Evolutionary conservation across 2,113 vertebrate species (phyloP), one percentile per base, ranked within the genome.

Genomic region (Pavo muticus): DNA sequence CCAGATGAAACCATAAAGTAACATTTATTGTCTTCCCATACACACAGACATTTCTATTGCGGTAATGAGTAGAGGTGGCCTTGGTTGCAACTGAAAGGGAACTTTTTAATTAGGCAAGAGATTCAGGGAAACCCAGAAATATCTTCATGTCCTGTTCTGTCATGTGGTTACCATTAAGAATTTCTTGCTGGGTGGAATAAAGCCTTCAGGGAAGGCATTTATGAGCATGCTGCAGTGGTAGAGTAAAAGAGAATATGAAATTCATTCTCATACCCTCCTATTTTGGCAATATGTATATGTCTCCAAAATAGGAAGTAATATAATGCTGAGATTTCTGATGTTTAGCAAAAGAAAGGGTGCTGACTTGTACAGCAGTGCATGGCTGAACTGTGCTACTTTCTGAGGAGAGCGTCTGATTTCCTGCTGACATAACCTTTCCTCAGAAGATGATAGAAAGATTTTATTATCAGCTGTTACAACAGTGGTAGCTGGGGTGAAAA

Each of bases 1-100:
- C 13, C 21, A 42, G 1, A 1, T 50, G 71, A 65, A 71, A 52
- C 35, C 21, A 10, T 3, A 21, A 29, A 1, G 0, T 19, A 6
- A 17, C 3, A 10, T 20, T 48, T 37, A 19, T 21, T 3, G 5
- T 14, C 39, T 1, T 2, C 52, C 67, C 12, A 3, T 3, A 30
- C 6, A 1, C 23, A 15, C 29, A 37, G 4, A 8, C 1, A 2
- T 54, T 54, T 54, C 15, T 37, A 37, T 24, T 10, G 4, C 14
- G 18, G 39, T 9, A 15, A 23, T 37, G 29, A 40, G 45, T 67
- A 72, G 12, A 10, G 24, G 27, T 35, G 42, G 27, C 50, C 29
- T 54, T 1, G 1, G 25, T 9, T 47, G 54, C 68, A 48, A 32
- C 20, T 20, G 47, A 25, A 65, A 67, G 39, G 20, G 45, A 60